Conservation (phyloP, 2,113 vertebrate genomes). For the Saguinus midas region DNA sequence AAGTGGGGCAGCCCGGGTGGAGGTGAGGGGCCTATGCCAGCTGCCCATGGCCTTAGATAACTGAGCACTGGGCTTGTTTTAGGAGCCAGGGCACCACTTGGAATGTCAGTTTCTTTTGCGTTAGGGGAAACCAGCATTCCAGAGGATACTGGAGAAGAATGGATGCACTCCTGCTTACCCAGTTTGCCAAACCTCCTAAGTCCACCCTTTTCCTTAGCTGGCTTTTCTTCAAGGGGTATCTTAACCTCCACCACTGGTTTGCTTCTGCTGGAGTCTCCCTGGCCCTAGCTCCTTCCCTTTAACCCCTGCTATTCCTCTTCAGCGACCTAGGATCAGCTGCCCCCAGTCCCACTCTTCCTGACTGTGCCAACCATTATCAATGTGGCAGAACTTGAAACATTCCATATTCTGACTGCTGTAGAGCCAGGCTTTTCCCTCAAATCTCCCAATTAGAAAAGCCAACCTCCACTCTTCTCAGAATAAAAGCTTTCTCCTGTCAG, state of each 20-base stretch:
- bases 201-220: not conserved
- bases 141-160: not conserved
- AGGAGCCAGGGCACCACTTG: not conserved
- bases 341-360: not conserved
- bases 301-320: not conserved
- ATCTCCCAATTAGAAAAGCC: not conserved
- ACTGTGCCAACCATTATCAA: not conserved
- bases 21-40: not conserved
- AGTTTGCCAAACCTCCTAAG: not conserved
- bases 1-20: not conserved
- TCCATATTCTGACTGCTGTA: not conserved
- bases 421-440: not conserved
- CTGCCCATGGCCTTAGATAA: not conserved
- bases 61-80: not conserved
- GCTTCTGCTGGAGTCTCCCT: not conserved
- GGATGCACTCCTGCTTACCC: not conserved
- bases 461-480: not conserved
- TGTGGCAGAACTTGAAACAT: not conserved
- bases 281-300: not conserved
- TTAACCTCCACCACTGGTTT: not conserved
- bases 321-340: not conserved
- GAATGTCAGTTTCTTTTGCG: not conserved
- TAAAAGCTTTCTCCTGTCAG: constrained; percentile 32
- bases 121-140: not conserved
- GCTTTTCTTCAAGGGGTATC: not conserved